Conservation (phyloP, 2,797 vertebrate genomes). For the Oceanodroma leucorhoa region DNA sequence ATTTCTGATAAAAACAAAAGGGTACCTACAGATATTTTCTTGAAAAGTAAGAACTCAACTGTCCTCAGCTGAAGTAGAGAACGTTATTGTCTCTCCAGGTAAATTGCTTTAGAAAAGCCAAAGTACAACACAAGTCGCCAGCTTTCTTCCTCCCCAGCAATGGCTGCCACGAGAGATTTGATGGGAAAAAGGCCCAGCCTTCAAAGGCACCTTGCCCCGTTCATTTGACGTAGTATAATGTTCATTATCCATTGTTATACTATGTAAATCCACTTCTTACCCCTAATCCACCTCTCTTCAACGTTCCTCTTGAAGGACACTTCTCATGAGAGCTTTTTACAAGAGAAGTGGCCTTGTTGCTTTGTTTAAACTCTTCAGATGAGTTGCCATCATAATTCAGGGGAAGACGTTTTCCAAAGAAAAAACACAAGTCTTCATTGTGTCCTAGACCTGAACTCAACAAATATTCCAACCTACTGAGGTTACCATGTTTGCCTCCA, state of each 20-base stretch:
- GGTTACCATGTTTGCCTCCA: not conserved
- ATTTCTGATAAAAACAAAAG: not conserved
- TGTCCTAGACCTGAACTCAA: not conserved
- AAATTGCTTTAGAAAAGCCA: not conserved
- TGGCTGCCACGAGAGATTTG: not conserved
- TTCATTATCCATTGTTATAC: not conserved
- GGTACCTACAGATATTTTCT: not conserved
- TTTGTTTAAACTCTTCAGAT: not conserved
- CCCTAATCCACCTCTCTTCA: not conserved
- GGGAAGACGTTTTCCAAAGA: not conserved
- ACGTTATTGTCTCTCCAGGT: not conserved
- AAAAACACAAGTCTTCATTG: not conserved
- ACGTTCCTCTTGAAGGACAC: not conserved
- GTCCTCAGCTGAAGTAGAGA: not conserved
- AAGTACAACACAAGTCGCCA: not conserved
- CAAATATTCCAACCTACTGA: not conserved
- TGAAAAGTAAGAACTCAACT: not conserved
- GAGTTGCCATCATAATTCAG: not conserved
- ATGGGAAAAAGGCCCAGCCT: not conserved
- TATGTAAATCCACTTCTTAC: conserved; percentile 7
- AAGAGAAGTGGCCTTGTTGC: not conserved
- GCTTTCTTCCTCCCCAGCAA: not conserved
- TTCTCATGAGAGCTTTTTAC: not conserved
- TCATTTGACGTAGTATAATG: not conserved
- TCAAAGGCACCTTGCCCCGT: not conserved